These are phyloP conservation scores for Ecliptopera silaceata DNA, from an alignment of 2,888 invertebrate species.

Conservation along the genomic window DNA sequence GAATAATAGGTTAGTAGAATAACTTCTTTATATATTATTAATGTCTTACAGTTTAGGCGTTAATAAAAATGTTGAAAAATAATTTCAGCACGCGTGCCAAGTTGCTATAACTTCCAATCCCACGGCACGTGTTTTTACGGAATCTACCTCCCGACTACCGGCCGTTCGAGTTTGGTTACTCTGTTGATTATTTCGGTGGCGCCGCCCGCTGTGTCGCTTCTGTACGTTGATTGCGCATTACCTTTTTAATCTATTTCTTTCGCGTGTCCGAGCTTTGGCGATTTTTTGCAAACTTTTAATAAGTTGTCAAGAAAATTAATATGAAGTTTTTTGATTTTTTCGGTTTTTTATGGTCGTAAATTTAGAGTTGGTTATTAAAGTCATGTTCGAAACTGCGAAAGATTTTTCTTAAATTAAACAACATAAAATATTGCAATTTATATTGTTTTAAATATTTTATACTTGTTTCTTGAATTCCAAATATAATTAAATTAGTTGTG, in stretches of 20 bases:
- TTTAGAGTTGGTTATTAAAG: neutral
- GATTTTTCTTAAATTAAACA: neutral
- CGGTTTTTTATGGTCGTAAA: constrained; percentile 24
- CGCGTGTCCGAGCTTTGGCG: constrained; percentile 27
- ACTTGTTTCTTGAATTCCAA: neutral
- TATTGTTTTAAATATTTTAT: neutral
- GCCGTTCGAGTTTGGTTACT: constrained; percentile 59
- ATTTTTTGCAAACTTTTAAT: constrained; percentile 32
- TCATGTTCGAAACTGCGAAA: neutral
- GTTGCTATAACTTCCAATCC: neutral
- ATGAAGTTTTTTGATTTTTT: constrained; percentile 7
- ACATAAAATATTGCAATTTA: neutral
- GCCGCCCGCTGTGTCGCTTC: constrained; percentile 68
- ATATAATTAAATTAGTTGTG: constrained; percentile 25
- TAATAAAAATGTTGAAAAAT: too few relatives aligned
- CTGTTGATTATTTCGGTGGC: constrained; percentile 78
- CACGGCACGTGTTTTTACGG: neutral
- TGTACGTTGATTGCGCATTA: constrained; percentile 67
- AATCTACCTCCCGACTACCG: constrained; percentile 7
- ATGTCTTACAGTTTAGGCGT: too few relatives aligned
- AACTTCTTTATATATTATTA: too few relatives aligned
- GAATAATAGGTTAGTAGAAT: too few relatives aligned
- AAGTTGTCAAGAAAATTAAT: constrained; percentile 34
- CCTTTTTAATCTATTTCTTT: constrained; percentile 47
- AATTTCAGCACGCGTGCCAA: neutral